These are phyloP conservation scores for Silurus glanis DNA, from an alignment of 2,113 vertebrate species.

Conservation along the genomic window DNA sequence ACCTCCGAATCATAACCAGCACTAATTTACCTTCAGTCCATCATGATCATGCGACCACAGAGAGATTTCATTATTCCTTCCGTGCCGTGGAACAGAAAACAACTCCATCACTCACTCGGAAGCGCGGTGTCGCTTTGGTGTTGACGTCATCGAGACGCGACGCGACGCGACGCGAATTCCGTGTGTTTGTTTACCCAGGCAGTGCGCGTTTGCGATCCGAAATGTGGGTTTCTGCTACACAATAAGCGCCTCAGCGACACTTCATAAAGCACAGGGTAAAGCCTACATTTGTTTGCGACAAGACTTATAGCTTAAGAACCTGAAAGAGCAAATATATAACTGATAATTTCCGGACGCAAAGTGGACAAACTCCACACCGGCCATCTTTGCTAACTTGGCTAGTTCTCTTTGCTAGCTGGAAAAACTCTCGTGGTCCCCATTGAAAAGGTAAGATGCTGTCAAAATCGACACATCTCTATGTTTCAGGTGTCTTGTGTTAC, in stretches of 20 bases:
- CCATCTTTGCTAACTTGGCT: constrained; percentile 33
- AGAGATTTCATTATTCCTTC: too few relatives aligned
- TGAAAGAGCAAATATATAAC: not conserved
- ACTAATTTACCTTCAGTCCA: not conserved
- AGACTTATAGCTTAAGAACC: not conserved
- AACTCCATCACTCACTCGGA: not conserved
- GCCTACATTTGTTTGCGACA: not conserved
- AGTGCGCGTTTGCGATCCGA: not conserved
- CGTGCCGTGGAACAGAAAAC: not conserved
- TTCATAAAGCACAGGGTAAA: too few relatives aligned
- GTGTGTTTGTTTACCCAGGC: constrained; percentile 18
- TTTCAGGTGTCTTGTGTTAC: not conserved
- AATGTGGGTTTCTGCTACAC: not conserved
- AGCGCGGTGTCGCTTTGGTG: not conserved
- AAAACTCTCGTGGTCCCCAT: not conserved
- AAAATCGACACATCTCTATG: not conserved
- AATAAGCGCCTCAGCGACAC: not conserved
- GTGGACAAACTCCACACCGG: not conserved
- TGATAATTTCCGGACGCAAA: not conserved
- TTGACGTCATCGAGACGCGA: constrained; percentile 20
- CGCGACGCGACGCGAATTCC: not conserved
- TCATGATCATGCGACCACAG: too few relatives aligned
- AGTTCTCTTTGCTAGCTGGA: not conserved
- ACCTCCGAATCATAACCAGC: not conserved
- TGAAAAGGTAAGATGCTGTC: not conserved